Base-by-base conservation (phyloP, 2,888 invertebrate species). In the Brenthis hecate region DNA sequence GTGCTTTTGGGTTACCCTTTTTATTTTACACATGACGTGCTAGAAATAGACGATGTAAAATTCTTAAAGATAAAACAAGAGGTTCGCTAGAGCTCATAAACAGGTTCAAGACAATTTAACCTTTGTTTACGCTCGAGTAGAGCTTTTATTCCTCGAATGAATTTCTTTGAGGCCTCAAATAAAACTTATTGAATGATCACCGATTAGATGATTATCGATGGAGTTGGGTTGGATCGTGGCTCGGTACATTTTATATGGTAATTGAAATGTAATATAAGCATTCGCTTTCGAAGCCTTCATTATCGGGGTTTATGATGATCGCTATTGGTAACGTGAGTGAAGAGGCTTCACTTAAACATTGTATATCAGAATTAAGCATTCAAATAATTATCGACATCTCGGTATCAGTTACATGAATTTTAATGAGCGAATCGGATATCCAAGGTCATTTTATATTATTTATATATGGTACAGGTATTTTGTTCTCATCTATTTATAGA, bases 121-220 rank as follows among this genome's bases (percentile, higher is more conserved):
- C 84, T 82, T 79, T 88, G 83, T 78, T 72, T 65, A 66, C 72
- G 71, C 73, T 66, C 71, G 54, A 68, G 79, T 83, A 85, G 75
- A 78, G 81, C 74, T 72, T 72, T 75, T 80, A 80, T 84, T 70
- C 76, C 73, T 78, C 78, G 81, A 51, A 65, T 72, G 56, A 64
- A 58, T 69, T 76, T 77, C 71, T 78, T 83, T 77, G 80, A 77
- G 71, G 78, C 72, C 77, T 75, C 75, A 82, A 88, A 88, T 90
- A 87, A 91, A 89, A 89, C 85, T 88, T 89, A 89, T 91, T 89
- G 89, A 89, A 89, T 88, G 89, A 88, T 91, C 87, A 85, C 81
- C 86, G 91, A 91, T 91, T 88, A 92, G 92, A 93, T 93, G 90
- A 93, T 93, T 92, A 92, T 93, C 91, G 79, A 80, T 80, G 83